Evolutionary conservation across 2,113 vertebrate genomes (phyloP), one percentile per base, ranked within the genome.

Genomic region (Hippocampus zosterae): DNA sequence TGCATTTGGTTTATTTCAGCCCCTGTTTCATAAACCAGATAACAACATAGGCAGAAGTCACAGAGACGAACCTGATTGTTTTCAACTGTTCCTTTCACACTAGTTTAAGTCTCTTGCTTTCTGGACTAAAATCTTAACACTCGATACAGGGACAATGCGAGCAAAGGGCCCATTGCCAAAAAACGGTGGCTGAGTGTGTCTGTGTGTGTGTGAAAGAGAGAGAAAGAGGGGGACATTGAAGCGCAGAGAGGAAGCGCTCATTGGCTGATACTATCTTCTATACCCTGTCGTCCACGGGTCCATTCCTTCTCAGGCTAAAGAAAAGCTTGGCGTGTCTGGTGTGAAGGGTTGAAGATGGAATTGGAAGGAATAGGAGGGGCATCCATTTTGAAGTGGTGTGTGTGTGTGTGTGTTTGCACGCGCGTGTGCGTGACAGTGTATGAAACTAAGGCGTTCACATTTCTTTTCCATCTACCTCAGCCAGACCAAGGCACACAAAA

Each of bases 1-100:
- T 73, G 86, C 82, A 91, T 92, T 91, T 92, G 89, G 90, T 92
- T 92, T 93, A 92, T 93, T 92, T 81, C 66, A 78, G 86, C 81
- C 86, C 74, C 73, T 55, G 69, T 81, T 72, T 80, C 73, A 85
- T 85, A 85, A 91, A 91, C 88, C 89, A 83, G 81, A 81, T 84
- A 84, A 75, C 78, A 78, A 85, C 88, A 82, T 83, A 79, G 81
- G 88, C 85, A 83, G 76, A 70, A 78, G 88, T 86, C 90, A 87
- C 83, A 87, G 82, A 91, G 81, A 88, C 80, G 87, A 88, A 85
- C 82, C 85, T 88, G 90, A 91, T 90, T 90, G 86, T 85, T 86
- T 87, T 85, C 65, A 37, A 73, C 57, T 69, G 72, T 73, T 73
- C 29, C 56, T 76, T 68, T 77, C 70, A 46, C 67, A 75, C 76